Conservation (phyloP, 1,140 invertebrate species). For the Drosophila kanapiae region DNA sequence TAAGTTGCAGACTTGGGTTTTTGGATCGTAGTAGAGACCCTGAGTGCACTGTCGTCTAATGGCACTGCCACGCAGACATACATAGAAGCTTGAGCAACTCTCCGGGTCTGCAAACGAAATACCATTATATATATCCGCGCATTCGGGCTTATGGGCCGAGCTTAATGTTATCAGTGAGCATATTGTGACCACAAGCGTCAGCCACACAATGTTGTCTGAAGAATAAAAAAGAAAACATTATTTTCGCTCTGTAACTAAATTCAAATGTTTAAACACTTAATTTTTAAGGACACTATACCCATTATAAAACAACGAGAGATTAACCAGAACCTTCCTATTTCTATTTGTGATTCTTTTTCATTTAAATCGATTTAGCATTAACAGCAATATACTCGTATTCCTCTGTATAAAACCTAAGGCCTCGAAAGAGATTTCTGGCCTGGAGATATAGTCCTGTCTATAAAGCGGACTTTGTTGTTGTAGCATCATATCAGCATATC, state of each 20-base stretch:
- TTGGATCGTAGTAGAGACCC: constrained; percentile 52
- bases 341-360: too few species aligned
- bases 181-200: constrained; percentile 51
- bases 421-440: too few species aligned
- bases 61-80: constrained; percentile 56
- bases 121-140: constrained; percentile 45
- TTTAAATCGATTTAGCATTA: too few species aligned
- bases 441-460: too few species aligned
- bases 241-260: not conserved
- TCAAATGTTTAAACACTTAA: not conserved
- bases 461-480: too few species aligned
- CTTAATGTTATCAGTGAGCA: constrained; percentile 20
- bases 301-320: too few species aligned
- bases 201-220: constrained; percentile 46
- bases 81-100: constrained; percentile 59
- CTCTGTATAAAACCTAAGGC: too few species aligned
- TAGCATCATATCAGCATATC: too few species aligned
- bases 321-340: too few species aligned
- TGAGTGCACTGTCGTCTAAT: constrained; percentile 45
- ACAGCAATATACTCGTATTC: too few species aligned
- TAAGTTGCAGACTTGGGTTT: constrained; percentile 51
- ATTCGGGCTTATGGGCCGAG: constrained; percentile 33
- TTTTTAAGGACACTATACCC: too few species aligned
- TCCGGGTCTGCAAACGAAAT: constrained; percentile 53
- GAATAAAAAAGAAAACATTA: not conserved